phyloP scores from a whole-genome alignment of 2,113 vertebrate species.

The Rhinoderma darwinii region DNA sequence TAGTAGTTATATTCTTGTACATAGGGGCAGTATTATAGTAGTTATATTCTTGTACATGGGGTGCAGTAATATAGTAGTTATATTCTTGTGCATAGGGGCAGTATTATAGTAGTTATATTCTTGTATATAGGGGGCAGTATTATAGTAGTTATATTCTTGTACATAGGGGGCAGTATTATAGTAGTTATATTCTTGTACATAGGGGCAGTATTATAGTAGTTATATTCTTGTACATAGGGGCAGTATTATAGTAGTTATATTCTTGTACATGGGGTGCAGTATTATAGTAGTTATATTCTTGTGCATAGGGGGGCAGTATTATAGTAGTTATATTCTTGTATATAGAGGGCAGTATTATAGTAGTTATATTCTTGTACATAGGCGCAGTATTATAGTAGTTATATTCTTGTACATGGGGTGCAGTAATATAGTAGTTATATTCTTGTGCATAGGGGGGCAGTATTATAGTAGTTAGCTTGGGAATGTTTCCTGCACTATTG shows the following conservation, averaged over 20 bases:
- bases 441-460: not conserved
- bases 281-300: not conserved
- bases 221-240: not conserved
- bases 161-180: too few species aligned
- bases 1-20: not conserved
- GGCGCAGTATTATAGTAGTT: not conserved
- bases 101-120: not conserved
- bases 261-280: not conserved
- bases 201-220: not conserved
- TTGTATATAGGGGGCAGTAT: not conserved
- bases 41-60: too few species aligned
- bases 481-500: not conserved
- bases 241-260: not conserved
- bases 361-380: not conserved
- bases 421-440: not conserved
- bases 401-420: not conserved
- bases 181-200: not conserved
- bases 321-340: too few species aligned
- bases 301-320: not conserved
- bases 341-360: too few species aligned
- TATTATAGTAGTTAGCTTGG: not conserved
- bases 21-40: conserved; percentile 1
- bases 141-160: not conserved
- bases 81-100: not conserved
- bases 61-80: too few species aligned